Evolutionary conservation across 2,888 invertebrate species (phyloP).

Genomic region (Leptinotarsa juncta): DNA sequence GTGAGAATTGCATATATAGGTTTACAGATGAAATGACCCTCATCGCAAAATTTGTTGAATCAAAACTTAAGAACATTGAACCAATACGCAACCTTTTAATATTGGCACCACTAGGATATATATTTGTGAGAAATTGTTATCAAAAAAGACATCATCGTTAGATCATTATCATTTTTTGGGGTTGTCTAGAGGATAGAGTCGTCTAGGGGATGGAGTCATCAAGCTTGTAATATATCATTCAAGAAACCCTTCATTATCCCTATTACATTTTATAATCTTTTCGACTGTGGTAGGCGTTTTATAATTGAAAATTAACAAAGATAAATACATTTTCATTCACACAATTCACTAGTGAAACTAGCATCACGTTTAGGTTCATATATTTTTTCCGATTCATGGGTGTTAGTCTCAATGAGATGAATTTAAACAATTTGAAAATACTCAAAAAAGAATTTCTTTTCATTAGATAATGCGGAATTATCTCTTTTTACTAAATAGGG

Average conservation of each 20-base stretch:
- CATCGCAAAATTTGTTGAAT: conserved; percentile 29
- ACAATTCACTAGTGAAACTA: conserved; percentile 37
- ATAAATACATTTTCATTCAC: conserved; percentile 53
- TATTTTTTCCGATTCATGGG: conserved; percentile 11
- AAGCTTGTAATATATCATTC: conserved; percentile 56
- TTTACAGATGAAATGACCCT: conserved; percentile 42
- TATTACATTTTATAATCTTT: conserved; percentile 56
- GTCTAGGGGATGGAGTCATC: conserved; percentile 47
- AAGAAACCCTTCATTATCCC: conserved; percentile 51
- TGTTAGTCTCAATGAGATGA: neutral
- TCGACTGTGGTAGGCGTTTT: conserved; percentile 54
- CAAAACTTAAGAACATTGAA: no score
- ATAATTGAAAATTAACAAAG: conserved; percentile 56
- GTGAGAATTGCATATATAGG: conserved; percentile 15
- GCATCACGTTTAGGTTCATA: conserved; percentile 29
- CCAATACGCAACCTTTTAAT: no score
- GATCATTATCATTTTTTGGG: conserved; percentile 26
- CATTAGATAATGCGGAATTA: no score
- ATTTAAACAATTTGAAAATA: neutral
- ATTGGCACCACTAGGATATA: neutral
- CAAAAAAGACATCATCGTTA: conserved; percentile 42
- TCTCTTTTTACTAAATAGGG: no score
- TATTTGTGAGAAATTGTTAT: conserved; percentile 25
- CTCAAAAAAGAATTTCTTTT: no score
- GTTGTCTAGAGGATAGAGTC: conserved; percentile 39